phyloP scores from a whole-genome alignment of 2,888 invertebrate species.

The Eupithecia tripunctaria region DNA sequence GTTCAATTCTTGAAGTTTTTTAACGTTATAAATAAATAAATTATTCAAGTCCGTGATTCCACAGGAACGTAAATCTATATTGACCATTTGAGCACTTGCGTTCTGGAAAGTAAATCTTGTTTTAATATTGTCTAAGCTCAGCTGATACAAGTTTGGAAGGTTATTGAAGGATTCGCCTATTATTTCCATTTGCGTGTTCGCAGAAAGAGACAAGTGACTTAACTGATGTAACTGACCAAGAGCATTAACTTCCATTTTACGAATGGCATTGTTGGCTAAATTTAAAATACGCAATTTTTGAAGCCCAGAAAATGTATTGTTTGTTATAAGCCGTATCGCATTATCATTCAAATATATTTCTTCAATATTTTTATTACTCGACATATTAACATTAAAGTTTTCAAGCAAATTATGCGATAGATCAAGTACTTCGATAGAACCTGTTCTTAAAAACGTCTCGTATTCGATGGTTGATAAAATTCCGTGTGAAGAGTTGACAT shows the following conservation, averaged over 20 bases:
- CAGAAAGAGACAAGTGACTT: slow-evolving; percentile 40
- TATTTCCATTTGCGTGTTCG: slow-evolving; percentile 35
- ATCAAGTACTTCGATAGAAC: slow-evolving; percentile 37
- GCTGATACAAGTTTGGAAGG: slow-evolving; percentile 32
- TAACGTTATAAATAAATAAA: slow-evolving; percentile 35
- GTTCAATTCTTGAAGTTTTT: slow-evolving; percentile 34
- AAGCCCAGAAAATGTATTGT: slow-evolving; percentile 38
- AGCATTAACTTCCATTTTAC: slow-evolving; percentile 30
- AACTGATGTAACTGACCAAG: slow-evolving; percentile 31
- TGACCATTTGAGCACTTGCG: slow-evolving; percentile 26
- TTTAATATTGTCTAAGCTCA: slow-evolving; percentile 38
- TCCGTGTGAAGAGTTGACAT: slow-evolving; percentile 41
- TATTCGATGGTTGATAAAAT: slow-evolving; percentile 37
- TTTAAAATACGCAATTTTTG: slow-evolving; percentile 35
- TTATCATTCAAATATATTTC: slow-evolving; percentile 44
- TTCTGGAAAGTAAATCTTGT: slow-evolving; percentile 37
- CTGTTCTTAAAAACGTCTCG: slow-evolving; percentile 38
- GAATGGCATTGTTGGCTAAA: slow-evolving; percentile 42
- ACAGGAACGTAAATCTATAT: slow-evolving; percentile 41
- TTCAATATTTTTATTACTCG: slow-evolving; percentile 35
- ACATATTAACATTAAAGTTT: slow-evolving; percentile 39
- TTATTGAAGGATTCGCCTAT: slow-evolving; percentile 39
- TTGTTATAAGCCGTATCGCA: slow-evolving; percentile 33
- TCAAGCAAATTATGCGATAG: slow-evolving; percentile 43
- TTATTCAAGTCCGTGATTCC: slow-evolving; percentile 36